Conservation (phyloP, 2,888 invertebrate species). For the Pollenia amentaria region DNA sequence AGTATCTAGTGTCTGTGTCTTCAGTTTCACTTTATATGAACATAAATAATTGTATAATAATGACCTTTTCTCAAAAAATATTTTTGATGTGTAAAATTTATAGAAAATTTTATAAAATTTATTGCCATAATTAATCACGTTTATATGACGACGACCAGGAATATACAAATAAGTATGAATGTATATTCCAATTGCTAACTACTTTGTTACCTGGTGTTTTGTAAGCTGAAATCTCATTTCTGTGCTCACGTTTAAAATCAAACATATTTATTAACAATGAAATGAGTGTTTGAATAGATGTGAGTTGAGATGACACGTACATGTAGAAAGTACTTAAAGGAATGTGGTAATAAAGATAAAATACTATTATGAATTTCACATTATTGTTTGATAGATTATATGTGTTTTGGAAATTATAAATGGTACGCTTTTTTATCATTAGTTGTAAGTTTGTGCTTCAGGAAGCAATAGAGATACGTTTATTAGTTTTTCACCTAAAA, state of each 20-base stretch:
- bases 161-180: neutral
- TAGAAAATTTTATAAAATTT: constrained; percentile 73
- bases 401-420: constrained; percentile 62
- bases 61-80: constrained; percentile 69
- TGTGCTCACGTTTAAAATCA: constrained; percentile 58
- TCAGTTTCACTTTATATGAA: constrained; percentile 65
- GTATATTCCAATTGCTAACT: neutral
- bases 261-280: constrained; percentile 42
- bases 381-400: constrained; percentile 67
- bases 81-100: constrained; percentile 71
- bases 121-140: constrained; percentile 71
- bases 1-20: neutral
- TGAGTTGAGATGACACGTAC: constrained; percentile 61
- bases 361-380: constrained; percentile 68
- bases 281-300: constrained; percentile 26
- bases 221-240: constrained; percentile 28
- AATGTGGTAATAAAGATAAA: constrained; percentile 73
- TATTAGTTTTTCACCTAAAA: constrained; percentile 9
- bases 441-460: constrained; percentile 1
- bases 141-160: constrained; percentile 26
- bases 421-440: constrained; percentile 39
- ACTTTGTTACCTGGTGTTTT: constrained; percentile 18
- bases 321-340: constrained; percentile 49
- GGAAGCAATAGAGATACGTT: neutral
- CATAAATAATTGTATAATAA: constrained; percentile 72